Conservation (phyloP, 2,113 vertebrate species). For the Elanus axillaris region DNA sequence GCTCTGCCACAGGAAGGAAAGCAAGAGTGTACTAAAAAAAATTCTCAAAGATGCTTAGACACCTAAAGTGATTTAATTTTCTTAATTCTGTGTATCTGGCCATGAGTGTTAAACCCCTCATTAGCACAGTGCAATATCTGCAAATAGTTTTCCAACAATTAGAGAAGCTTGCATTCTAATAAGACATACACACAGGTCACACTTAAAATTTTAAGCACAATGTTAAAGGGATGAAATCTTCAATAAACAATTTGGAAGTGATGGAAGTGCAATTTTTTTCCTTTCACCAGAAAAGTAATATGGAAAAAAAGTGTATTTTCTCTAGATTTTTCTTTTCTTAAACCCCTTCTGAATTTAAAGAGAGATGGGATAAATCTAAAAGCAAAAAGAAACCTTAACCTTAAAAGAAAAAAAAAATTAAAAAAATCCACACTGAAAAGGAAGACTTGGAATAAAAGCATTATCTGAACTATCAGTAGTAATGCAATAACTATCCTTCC, state of each 20-base stretch:
- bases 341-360: not conserved
- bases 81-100: not conserved
- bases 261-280: not conserved
- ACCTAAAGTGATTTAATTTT: not conserved
- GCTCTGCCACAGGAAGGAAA: not conserved
- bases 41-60: not conserved
- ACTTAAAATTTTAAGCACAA: not conserved
- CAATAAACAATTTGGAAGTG: not conserved
- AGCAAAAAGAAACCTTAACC: not conserved
- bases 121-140: not conserved
- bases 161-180: not conserved
- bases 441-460: not conserved
- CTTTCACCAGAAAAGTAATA: not conserved
- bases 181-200: accelerated
- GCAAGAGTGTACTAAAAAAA: not conserved
- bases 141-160: not conserved
- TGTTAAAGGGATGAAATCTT: not conserved
- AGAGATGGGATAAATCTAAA: not conserved
- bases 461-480: constrained; percentile 13
- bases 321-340: not conserved
- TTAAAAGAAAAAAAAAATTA: not conserved
- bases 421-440: not conserved
- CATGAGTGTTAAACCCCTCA: not conserved
- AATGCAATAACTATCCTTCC: not conserved
- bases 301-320: not conserved